Evolutionary conservation across 1,140 invertebrate species (phyloP).

Genomic region (Drosophila carrolli): DNA sequence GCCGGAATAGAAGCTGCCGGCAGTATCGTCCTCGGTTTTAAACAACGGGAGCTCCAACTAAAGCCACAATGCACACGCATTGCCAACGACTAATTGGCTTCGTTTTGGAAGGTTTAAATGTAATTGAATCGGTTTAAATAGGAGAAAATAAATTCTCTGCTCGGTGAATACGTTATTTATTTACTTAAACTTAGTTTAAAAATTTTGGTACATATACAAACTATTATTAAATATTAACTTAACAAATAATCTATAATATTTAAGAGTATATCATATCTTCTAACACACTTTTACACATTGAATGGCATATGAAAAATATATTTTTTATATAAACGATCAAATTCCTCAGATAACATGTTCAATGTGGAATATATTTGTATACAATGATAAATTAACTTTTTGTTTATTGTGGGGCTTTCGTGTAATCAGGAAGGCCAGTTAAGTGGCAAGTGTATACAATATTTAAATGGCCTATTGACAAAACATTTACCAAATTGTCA

Average conservation of each 20-base stretch:
- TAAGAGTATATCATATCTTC: neutral
- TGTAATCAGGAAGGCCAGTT: constrained; percentile 19
- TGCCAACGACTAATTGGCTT: neutral
- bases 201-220: too few species aligned
- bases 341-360: neutral
- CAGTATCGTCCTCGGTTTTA: constrained; percentile 18
- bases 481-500: constrained; percentile 47
- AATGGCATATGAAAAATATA: neutral
- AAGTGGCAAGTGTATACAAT: constrained; percentile 10
- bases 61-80: constrained; percentile 13
- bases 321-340: neutral
- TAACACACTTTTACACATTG: neutral
- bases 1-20: neutral
- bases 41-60: constrained; percentile 2
- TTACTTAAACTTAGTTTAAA: too few species aligned
- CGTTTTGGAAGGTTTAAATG: neutral
- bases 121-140: neutral
- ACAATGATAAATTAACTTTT: constrained; percentile 9
- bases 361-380: neutral
- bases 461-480: constrained; percentile 42
- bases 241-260: too few species aligned
- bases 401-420: constrained; percentile 2
- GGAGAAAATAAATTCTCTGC: neutral
- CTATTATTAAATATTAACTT: too few species aligned
- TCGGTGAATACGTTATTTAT: too few species aligned